Evolutionary conservation across 2,113 vertebrate species (phyloP), one percentile per base, ranked within the genome.

Genomic region (Percopsis transmontana): DNA sequence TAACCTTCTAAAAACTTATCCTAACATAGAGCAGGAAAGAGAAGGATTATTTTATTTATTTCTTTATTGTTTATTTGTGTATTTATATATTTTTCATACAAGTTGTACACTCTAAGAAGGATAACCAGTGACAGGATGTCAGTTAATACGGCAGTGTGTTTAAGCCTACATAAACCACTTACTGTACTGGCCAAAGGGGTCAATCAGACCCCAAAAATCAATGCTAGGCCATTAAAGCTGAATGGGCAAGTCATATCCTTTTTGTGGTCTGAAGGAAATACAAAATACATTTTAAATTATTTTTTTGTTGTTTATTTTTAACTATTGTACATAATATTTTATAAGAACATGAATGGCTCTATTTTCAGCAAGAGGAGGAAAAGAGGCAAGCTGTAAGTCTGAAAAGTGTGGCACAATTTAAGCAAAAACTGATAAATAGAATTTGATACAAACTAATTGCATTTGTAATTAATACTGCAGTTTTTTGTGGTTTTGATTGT

Each of bases 281-380:
- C 18, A 1, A 24, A 70, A 38, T 24, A 45, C 18, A 39, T 40
- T 68, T 60, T 44, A 48, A 27, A 15, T 44, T 57, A 73, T 59
- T 66, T 47, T 54, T 14, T 19, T 16, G 1, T 61, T 58, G 47
- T 27, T 20, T 20, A 44, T 64, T 58, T 45, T 81, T 85, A 4
- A 33, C 27, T 33, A 33, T 7, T 33, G 27, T 33, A 7, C 27
- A 33, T 81, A 52, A 21, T 21, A 1, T 56, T 23, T 47, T 8
- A 66, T 55, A 12, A 9, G 44, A 83, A 62, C 77, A 86, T 85
- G 77, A 82, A 92, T 87, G 89, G 73, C 85, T 90, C 88, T 93
- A 91, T 94, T 92, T 81, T 89, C 90, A 92, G 91, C 92, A 95
- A 94, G 95, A 96, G 89, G 95, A 97, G 90, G 94, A 98, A 86